Evolutionary conservation across 2,797 vertebrate species (phyloP), one percentile per base, ranked within the genome.

Genomic region (Xyrichtys novacula): DNA sequence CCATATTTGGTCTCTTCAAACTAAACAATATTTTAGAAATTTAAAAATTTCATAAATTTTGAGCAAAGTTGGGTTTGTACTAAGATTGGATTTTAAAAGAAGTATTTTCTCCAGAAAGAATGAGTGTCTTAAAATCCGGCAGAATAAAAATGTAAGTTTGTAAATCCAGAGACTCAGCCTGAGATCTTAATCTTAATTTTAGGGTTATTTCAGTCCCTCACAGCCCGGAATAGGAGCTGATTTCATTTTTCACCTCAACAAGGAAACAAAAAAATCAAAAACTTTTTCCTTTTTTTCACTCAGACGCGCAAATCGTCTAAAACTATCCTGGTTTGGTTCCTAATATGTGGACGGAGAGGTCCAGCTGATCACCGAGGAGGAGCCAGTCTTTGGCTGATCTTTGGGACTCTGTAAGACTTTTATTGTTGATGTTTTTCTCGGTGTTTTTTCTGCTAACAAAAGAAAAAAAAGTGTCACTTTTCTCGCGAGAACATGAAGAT

Each of bases 391-490:
- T 31, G 31, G 31, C 7, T 7, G 11, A 32, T 22, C 14, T 26
- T 0, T 26, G 11, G 10, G 12, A 29, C 29, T 20, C 46, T 34
- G 5, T 8, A 9, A 32, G 14, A 42, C 6, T 47, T 48, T 38
- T 7, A 59, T 23, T 42, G 22, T 23, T 36, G 34, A 61, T 59
- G 59, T 56, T 28, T 22, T 58, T 58, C 9, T 57, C 1, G 20
- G 52, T 50, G 39, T 80, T 29, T 66, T 69, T 67, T 54, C 38
- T 71, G 61, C 65, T n/a, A n/a, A n/a, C n/a, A n/a, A n/a, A n/a
- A n/a, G n/a, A n/a, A n/a, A n/a, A n/a, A n/a, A n/a, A 65, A 34
- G 28, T 40, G 65, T 80, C 65, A 60, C 67, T 73, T 70, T 66
- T 43, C 39, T 42, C 26, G 17, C 12, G 26, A 56, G 49, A 55